These are phyloP conservation scores for Mus spicilegus DNA, from an alignment of 2,113 vertebrate species.

Conservation along the genomic window DNA sequence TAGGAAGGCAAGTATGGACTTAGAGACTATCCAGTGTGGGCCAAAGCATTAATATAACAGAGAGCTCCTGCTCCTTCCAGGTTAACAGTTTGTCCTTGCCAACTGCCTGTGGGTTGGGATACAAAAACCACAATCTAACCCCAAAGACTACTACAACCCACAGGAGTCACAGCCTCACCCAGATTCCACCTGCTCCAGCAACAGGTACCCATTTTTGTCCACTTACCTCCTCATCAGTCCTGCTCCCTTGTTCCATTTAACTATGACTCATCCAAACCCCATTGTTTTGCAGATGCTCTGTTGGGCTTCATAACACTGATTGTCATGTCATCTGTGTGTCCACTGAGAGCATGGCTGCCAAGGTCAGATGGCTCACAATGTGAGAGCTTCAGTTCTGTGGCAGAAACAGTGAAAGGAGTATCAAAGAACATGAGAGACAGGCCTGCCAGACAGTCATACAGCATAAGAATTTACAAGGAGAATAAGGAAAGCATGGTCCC, in stretches of 20 bases:
- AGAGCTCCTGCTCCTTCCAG: background rate
- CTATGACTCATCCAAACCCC: background rate
- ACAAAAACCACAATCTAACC: background rate
- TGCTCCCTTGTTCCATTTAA: background rate
- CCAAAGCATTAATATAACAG: background rate
- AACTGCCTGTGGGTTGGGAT: background rate
- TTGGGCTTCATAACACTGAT: background rate
- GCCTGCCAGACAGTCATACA: background rate
- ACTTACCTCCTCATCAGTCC: background rate
- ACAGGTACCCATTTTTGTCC: background rate
- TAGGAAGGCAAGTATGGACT: background rate
- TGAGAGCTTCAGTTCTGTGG: background rate
- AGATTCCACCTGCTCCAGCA: background rate
- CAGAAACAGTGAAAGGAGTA: background rate
- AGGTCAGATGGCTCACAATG: background rate
- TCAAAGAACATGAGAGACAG: background rate
- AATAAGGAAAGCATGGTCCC: background rate
- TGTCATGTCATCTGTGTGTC: background rate
- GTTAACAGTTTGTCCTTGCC: background rate
- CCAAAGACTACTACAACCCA: background rate
- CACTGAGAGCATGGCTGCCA: background rate
- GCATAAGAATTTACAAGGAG: background rate
- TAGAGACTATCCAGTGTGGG: background rate
- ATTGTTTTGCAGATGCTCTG: background rate
- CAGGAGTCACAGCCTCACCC: background rate